Conservation (phyloP, 2,888 invertebrate species). For the Apotomis turbidana region DNA sequence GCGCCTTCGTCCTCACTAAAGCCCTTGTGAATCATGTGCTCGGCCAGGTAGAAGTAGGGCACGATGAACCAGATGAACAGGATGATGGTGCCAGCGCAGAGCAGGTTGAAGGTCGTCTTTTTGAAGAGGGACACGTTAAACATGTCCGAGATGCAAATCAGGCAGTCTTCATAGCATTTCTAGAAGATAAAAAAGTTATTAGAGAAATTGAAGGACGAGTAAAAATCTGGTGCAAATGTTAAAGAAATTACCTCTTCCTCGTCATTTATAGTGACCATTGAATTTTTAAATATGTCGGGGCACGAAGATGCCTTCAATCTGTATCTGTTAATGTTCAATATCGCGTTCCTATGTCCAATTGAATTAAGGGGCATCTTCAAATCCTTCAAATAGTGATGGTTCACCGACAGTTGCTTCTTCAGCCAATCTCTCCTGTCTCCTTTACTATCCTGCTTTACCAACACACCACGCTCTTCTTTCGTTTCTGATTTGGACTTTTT, state of each 20-base stretch:
- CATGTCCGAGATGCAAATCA: slow-evolving; percentile 69
- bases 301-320: slow-evolving; percentile 93
- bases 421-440: slow-evolving; percentile 77
- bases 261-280: slow-evolving; percentile 92
- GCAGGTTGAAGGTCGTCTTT: slow-evolving; percentile 90
- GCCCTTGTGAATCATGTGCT: slow-evolving; percentile 88
- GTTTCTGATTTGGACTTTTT: slow-evolving; percentile 63
- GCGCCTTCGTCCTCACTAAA: slow-evolving; percentile 90
- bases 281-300: slow-evolving; percentile 94
- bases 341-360: slow-evolving; percentile 93
- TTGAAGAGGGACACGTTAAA: slow-evolving; percentile 92
- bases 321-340: slow-evolving; percentile 92
- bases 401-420: slow-evolving; percentile 78
- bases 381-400: slow-evolving; percentile 89
- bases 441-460: slow-evolving; percentile 71
- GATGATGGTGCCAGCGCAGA: slow-evolving; percentile 93
- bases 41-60: slow-evolving; percentile 96
- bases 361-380: slow-evolving; percentile 90
- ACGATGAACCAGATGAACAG: slow-evolving; percentile 97
- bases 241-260: slow-evolving; percentile 87
- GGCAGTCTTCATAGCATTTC: slow-evolving; percentile 76
- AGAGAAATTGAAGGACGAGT: neutral
- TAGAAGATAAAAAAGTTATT: slow-evolving; percentile 48
- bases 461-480: slow-evolving; percentile 64
- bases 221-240: neutral